Conservation (phyloP, 53 echinoderm and acorn worm species). For the Temnopleurus reevesii region DNA sequence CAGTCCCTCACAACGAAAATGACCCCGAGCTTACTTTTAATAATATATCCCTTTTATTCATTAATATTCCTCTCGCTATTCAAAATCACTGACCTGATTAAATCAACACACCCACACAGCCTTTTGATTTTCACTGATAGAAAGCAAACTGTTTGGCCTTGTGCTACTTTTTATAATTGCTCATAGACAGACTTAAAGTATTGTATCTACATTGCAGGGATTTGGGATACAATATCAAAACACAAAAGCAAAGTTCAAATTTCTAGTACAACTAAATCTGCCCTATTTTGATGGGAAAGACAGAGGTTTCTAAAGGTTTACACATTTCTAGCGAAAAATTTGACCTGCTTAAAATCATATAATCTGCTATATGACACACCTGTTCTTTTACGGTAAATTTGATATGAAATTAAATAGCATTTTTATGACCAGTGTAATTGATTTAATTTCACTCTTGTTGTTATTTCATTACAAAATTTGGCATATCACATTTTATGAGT, state of each 20-base stretch:
- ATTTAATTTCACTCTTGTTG: too few species aligned
- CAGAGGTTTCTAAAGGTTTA: not conserved
- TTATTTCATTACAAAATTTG: too few species aligned
- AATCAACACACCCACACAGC: not conserved
- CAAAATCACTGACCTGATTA: not conserved
- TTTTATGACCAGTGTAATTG: too few species aligned
- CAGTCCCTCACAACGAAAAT: not conserved
- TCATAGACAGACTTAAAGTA: not conserved
- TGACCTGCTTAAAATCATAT: too few species aligned
- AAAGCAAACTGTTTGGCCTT: not conserved
- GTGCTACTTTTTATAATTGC: not conserved
- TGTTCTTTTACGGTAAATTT: too few species aligned
- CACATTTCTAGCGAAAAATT: not conserved
- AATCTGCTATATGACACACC: too few species aligned
- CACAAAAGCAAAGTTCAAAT: too few species aligned
- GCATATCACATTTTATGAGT: too few species aligned
- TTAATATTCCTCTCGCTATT: too few species aligned
- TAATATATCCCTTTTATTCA: not conserved
- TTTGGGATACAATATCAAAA: too few species aligned
- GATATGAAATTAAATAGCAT: too few species aligned
- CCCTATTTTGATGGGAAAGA: not conserved
- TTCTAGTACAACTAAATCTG: too few species aligned
- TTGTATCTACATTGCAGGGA: not conserved
- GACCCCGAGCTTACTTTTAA: not conserved
- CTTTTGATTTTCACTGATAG: not conserved